These are phyloP conservation scores for Drosophila quinaria DNA, from an alignment of 2,888 invertebrate species.

Conservation along the genomic window DNA sequence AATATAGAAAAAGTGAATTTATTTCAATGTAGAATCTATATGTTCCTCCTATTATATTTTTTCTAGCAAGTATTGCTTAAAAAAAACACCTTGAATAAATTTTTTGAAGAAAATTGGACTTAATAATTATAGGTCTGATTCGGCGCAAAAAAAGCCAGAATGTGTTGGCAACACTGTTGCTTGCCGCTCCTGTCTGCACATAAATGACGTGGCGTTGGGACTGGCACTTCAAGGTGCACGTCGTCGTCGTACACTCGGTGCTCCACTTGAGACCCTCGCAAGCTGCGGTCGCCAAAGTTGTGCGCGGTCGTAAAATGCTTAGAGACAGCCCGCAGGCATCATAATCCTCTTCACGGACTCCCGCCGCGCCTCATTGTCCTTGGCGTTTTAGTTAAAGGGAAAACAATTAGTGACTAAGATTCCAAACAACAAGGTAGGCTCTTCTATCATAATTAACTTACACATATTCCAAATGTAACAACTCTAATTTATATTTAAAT, in stretches of 20 bases:
- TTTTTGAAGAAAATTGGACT: too few species aligned
- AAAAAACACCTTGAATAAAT: too few species aligned
- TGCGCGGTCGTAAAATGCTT: conserved; percentile 43
- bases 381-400: conserved; percentile 14
- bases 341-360: conserved; percentile 42
- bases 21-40: too few species aligned
- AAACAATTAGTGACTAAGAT: conserved; percentile 29
- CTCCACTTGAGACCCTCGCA: conserved; percentile 56
- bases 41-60: too few species aligned
- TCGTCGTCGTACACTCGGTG: conserved; percentile 21
- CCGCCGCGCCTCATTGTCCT: conserved; percentile 29
- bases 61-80: too few species aligned
- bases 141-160: neutral
- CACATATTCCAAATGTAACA: neutral
- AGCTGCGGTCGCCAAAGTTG: conserved; percentile 34
- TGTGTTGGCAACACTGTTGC: neutral
- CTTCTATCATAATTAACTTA: neutral
- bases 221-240: conserved; percentile 61
- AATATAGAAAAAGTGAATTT: too few species aligned
- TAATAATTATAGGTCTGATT: neutral
- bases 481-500: neutral
- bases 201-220: conserved; percentile 50
- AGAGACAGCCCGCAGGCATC: conserved; percentile 41
- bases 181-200: conserved; percentile 43
- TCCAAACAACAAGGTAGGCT: conserved; percentile 10